These are phyloP conservation scores for Eupithecia subfuscata DNA, from an alignment of 2,888 invertebrate species.

Conservation along the genomic window DNA sequence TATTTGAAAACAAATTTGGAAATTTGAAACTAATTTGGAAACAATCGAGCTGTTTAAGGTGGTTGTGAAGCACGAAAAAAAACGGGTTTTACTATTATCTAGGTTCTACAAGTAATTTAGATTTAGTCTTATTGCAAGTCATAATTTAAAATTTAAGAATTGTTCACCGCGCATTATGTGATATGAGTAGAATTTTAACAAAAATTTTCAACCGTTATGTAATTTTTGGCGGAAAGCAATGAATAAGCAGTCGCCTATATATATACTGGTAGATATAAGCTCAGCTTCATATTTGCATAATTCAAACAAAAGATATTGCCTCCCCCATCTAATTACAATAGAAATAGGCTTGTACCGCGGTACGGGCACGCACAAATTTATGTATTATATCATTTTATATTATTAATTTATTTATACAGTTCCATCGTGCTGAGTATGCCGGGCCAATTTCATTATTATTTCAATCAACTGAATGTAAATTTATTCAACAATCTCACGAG, in stretches of 20 bases:
- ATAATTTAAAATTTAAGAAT: no score
- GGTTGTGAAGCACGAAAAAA: no score
- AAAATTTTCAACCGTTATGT: not conserved
- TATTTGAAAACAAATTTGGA: no score
- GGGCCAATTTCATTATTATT: constrained; percentile 84
- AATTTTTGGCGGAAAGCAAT: constrained; percentile 1
- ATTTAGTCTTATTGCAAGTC: no score
- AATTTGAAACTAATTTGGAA: no score
- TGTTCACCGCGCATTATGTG: no score
- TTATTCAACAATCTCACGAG: constrained; percentile 84
- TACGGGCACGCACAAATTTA: constrained; percentile 70
- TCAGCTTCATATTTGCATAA: constrained; percentile 52
- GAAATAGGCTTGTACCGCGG: constrained; percentile 58
- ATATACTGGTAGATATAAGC: not conserved
- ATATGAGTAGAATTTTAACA: not conserved
- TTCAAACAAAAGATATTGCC: constrained; percentile 59
- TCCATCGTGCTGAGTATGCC: constrained; percentile 75
- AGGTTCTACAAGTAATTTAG: no score
- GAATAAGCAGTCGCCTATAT: not conserved
- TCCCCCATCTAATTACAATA: constrained; percentile 73
- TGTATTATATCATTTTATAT: constrained; percentile 82
- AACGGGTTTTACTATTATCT: no score
- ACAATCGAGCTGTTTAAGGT: no score
- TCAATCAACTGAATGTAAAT: constrained; percentile 84
- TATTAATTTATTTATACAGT: constrained; percentile 83